A percentile compares a stretch with the other conserved stretches of the same genome.
Conservation (phyloP, 2,113 vertebrate genomes). For the Centropristis striata region DNA sequence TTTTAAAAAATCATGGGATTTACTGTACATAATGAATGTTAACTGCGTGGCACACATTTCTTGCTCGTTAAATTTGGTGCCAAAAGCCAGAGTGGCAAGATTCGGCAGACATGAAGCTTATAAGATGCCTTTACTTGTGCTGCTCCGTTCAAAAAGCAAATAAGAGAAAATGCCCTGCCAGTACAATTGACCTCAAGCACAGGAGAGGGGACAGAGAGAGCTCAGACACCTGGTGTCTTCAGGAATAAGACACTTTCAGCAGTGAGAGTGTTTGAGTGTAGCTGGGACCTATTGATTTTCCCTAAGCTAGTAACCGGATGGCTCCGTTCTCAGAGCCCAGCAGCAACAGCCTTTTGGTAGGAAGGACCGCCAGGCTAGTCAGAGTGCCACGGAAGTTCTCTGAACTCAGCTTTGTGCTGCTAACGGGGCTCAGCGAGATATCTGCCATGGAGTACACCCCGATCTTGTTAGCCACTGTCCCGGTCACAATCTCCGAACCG, state of each 20-base stretch:
- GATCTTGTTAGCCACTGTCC: slow-evolving; percentile 96
- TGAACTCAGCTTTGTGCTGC: slow-evolving; percentile 94
- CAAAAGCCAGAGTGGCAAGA: slow-evolving; percentile 52
- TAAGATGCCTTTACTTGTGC: slow-evolving; percentile 57
- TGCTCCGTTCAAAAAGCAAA: slow-evolving; percentile 53
- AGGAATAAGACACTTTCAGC: slow-evolving; percentile 47
- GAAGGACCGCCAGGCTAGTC: slow-evolving; percentile 94
- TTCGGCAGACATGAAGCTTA: slow-evolving; percentile 48
- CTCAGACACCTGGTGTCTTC: slow-evolving; percentile 44
- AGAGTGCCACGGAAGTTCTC: slow-evolving; percentile 98
- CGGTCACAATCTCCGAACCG: slow-evolving; percentile 91
- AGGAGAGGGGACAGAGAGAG: slow-evolving; percentile 37
- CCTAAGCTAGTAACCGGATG: slow-evolving; percentile 91
- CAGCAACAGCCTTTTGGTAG: slow-evolving; percentile 95
- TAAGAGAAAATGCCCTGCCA: slow-evolving; percentile 33
- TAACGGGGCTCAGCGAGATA: slow-evolving; percentile 88
- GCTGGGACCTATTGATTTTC: slow-evolving; percentile 34
- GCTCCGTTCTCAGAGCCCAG: slow-evolving; percentile 96
- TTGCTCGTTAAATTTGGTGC: slow-evolving; percentile 57
- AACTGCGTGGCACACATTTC: slow-evolving; percentile 51
- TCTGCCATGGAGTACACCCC: slow-evolving; percentile 95
- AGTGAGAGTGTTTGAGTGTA: slow-evolving; percentile 6
- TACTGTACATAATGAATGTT: slow-evolving; percentile 51
- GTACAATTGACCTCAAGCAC: slow-evolving; percentile 42
- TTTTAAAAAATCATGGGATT: slow-evolving; percentile 57